phyloP scores from a whole-genome alignment of 2,113 vertebrate genomes.

The Pavo muticus region DNA sequence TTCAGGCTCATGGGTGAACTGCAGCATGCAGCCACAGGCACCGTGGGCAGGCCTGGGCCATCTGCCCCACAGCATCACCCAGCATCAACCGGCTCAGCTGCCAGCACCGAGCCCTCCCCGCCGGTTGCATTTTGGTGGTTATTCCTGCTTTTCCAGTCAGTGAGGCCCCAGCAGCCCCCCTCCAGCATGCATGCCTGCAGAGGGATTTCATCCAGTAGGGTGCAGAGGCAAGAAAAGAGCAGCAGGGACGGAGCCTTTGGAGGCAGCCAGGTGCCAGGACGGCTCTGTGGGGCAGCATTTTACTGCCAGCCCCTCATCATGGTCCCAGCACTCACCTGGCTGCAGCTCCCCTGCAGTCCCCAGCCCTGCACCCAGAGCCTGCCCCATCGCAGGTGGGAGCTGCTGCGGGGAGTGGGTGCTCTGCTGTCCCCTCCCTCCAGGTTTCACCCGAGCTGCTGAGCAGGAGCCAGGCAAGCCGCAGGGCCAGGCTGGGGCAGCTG shows the following conservation, averaged over 20 bases:
- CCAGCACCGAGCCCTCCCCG: background rate
- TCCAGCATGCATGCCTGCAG: background rate
- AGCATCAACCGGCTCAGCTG: background rate
- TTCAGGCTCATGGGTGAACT: fast-evolving
- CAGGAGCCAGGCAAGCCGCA: background rate
- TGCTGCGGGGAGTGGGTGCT: background rate
- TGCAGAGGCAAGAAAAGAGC: background rate
- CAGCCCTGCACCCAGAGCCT: background rate
- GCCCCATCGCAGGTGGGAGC: background rate
- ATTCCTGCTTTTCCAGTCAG: slow-evolving; percentile 64
- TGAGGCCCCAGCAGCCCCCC: background rate
- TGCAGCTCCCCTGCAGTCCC: background rate
- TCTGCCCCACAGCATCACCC: background rate
- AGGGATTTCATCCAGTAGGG: background rate
- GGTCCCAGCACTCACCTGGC: background rate
- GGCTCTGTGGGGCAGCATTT: background rate
- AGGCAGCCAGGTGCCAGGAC: background rate
- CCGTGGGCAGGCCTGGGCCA: background rate
- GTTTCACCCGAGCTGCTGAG: slow-evolving; percentile 24
- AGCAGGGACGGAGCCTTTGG: background rate
- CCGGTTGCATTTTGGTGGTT: background rate
- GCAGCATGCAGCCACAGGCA: background rate
- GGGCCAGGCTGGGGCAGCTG: background rate
- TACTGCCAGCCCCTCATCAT: background rate
- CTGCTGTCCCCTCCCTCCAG: background rate